These are phyloP conservation scores for Malacosoma neustria DNA, from an alignment of 2,888 invertebrate species.

Conservation along the genomic window DNA sequence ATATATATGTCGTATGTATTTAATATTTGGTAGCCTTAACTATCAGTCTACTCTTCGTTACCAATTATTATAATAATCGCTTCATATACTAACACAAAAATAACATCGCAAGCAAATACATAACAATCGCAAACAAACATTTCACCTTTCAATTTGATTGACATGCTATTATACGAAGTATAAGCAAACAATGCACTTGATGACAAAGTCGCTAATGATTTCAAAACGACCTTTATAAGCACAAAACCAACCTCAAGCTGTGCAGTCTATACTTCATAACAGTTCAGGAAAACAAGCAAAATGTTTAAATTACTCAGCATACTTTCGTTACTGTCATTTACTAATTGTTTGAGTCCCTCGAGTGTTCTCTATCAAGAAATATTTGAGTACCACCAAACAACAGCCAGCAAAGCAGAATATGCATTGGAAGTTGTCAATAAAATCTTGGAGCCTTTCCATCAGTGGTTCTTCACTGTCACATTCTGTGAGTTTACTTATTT, in stretches of 20 bases:
- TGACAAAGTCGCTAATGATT: slow-evolving; percentile 50
- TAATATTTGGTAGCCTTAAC: background rate
- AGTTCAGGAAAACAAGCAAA: slow-evolving; percentile 17
- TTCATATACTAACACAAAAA: slow-evolving; percentile 6
- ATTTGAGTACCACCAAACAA: slow-evolving; percentile 38
- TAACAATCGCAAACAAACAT: slow-evolving; percentile 50
- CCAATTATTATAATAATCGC: background rate
- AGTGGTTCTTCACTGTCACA: slow-evolving; percentile 61
- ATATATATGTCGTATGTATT: no score
- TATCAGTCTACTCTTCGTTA: background rate
- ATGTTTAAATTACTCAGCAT: slow-evolving; percentile 28
- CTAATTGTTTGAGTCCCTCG: slow-evolving; percentile 18
- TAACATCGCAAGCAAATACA: slow-evolving; percentile 20
- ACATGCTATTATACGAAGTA: slow-evolving; percentile 50
- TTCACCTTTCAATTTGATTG: slow-evolving; percentile 55
- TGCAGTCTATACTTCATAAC: slow-evolving; percentile 26
- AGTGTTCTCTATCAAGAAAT: slow-evolving; percentile 37
- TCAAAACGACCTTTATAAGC: slow-evolving; percentile 26
- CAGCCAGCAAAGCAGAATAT: slow-evolving; percentile 36
- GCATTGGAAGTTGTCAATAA: slow-evolving; percentile 49
- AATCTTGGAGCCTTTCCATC: slow-evolving; percentile 52
- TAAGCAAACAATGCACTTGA: slow-evolving; percentile 34
- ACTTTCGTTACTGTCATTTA: slow-evolving; percentile 20
- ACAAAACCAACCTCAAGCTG: slow-evolving; percentile 31
- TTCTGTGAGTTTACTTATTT: slow-evolving; percentile 65